phyloP scores from a whole-genome alignment of 1,140 invertebrate species.

The Bactericera cockerelli region DNA sequence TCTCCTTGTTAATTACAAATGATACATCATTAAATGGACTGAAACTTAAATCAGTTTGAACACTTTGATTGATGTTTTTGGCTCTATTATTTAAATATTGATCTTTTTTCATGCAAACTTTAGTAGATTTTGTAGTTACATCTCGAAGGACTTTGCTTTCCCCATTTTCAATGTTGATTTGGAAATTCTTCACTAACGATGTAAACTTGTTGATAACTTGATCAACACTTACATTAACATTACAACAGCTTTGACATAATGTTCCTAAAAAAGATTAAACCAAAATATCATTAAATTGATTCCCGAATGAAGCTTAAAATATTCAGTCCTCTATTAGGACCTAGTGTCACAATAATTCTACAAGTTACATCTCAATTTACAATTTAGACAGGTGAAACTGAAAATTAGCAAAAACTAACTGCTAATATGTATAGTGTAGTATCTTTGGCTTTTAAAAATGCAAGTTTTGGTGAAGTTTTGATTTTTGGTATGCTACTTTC shows the following conservation, averaged over 20 bases:
- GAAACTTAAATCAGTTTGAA: conserved; percentile 1
- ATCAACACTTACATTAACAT: not conserved
- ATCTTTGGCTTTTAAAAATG: too few species aligned
- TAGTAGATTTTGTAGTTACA: not conserved
- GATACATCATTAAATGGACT: not conserved
- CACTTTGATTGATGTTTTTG: not conserved
- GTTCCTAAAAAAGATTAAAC: too few species aligned
- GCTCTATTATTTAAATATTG: not conserved
- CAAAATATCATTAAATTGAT: too few species aligned
- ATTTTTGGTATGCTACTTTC: too few species aligned
- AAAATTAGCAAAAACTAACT: too few species aligned
- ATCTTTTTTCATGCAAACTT: not conserved
- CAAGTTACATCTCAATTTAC: too few species aligned
- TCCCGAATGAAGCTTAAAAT: too few species aligned
- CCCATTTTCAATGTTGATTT: not conserved
- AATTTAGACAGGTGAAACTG: too few species aligned
- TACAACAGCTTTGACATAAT: not conserved
- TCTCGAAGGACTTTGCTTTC: not conserved
- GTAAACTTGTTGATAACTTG: not conserved
- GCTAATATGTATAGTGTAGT: too few species aligned
- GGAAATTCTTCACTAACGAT: not conserved
- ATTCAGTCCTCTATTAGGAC: too few species aligned
- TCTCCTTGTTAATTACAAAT: not conserved
- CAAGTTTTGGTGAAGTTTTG: too few species aligned
- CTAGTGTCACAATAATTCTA: too few species aligned